A percentile compares a stretch with the other conserved stretches of the same genome.
Conservation (phyloP, 2,888 invertebrate species). For the Aphrophora alni region DNA sequence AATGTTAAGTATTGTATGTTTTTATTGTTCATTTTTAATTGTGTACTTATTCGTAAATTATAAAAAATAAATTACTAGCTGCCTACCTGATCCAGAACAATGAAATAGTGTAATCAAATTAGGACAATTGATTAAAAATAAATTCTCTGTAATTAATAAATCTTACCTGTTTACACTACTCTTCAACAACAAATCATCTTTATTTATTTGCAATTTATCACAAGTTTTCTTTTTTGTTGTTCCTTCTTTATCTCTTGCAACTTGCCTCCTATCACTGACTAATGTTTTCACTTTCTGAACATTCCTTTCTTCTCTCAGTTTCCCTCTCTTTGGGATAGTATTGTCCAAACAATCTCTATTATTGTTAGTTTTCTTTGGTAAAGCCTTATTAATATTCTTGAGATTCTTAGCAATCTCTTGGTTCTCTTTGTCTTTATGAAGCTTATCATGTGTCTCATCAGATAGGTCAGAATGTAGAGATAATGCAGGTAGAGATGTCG, state of each 20-base stretch:
- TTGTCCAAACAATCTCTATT: neutral
- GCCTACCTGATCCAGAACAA: no score
- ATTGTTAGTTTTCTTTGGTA: neutral
- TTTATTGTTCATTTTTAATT: no score
- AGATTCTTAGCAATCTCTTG: constrained; percentile 37
- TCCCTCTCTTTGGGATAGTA: constrained; percentile 40
- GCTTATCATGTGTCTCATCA: constrained; percentile 1
- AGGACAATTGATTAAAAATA: no score
- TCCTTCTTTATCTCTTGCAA: constrained; percentile 46
- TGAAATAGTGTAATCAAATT: no score
- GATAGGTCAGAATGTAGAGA: constrained; percentile 51
- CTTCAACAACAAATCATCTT: neutral
- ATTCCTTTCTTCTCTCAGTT: constrained; percentile 61
- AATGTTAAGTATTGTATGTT: no score
- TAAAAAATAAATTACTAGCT: no score
- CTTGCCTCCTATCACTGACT: constrained; percentile 2
- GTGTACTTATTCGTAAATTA: no score
- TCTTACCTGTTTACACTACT: neutral
- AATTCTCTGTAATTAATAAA: no score
- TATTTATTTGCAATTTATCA: neutral
- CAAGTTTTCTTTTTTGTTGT: neutral
- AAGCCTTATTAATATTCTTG: neutral
- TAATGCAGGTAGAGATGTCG: constrained; percentile 80
- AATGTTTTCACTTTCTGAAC: constrained; percentile 18
- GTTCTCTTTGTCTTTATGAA: constrained; percentile 35